Conservation (phyloP, 1,140 invertebrate genomes). For the Aporrectodea caliginosa region DNA sequence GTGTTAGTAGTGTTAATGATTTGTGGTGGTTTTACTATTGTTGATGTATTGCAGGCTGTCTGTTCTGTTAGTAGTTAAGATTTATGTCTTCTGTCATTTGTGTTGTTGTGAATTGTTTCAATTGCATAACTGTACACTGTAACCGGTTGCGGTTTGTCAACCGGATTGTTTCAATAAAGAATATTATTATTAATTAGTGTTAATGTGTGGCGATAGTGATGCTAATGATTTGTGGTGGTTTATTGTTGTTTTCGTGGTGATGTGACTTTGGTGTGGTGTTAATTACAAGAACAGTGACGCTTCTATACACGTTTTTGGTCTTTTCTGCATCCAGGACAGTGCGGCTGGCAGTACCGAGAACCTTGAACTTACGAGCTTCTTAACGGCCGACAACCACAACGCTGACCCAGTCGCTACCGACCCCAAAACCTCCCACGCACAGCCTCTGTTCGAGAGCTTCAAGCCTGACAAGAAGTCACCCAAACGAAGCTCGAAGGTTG, state of each 20-base stretch:
- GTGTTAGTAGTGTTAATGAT: too few species aligned
- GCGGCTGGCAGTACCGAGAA: background rate
- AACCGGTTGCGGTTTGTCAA: too few species aligned
- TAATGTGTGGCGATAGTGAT: background rate
- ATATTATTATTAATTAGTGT: background rate
- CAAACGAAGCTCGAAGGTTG: background rate
- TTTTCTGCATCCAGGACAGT: background rate
- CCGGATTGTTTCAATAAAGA: background rate
- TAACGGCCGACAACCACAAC: background rate
- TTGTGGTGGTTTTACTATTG: too few species aligned
- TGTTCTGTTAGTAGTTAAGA: too few species aligned
- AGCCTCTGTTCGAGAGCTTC: background rate
- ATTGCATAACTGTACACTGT: too few species aligned
- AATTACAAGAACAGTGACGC: too few species aligned
- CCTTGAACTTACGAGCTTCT: background rate
- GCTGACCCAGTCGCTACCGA: background rate
- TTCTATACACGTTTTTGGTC: background rate
- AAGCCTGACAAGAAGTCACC: background rate
- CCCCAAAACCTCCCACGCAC: background rate
- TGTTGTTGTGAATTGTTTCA: too few species aligned
- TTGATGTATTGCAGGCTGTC: too few species aligned
- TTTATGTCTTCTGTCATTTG: too few species aligned
- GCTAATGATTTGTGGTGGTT: background rate
- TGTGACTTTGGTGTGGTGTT: background rate
- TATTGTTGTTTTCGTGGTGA: background rate